phyloP scores from a whole-genome alignment of 2,888 invertebrate genomes.

The Creontiades dilutus region DNA sequence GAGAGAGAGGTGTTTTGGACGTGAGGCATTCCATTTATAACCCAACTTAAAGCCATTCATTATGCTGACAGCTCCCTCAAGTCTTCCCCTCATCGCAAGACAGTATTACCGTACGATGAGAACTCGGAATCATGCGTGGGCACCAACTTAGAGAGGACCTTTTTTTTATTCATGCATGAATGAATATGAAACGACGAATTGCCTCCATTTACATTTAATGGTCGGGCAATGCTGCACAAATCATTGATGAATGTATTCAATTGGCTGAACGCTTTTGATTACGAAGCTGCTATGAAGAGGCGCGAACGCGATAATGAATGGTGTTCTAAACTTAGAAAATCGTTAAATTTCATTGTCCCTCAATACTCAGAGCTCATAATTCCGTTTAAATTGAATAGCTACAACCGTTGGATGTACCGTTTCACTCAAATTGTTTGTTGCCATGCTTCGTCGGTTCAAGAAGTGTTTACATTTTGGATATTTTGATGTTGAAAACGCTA shows the following conservation, averaged over 20 bases:
- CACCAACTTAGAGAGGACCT: background rate
- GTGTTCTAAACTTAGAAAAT: background rate
- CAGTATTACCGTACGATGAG: background rate
- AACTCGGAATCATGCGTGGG: background rate
- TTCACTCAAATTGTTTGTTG: no score
- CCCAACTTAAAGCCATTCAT: conserved; percentile 14
- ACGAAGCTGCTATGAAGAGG: background rate
- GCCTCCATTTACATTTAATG: background rate
- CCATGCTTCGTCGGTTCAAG: no score
- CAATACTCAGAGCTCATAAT: no score
- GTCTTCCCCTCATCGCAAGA: background rate
- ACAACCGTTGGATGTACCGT: no score
- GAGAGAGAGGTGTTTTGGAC: conserved; percentile 3
- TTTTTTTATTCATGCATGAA: conserved; percentile 35
- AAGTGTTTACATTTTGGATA: no score
- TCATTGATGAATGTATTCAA: background rate
- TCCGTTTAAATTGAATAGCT: no score
- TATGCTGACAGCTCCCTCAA: conserved; percentile 20
- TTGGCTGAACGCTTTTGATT: background rate
- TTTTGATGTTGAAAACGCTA: no score
- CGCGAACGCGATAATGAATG: conserved; percentile 12
- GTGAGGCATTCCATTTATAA: conserved; percentile 14
- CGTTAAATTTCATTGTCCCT: background rate
- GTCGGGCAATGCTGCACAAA: background rate
- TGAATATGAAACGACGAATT: conserved; percentile 17